Evolutionary conservation across 2,113 vertebrate genomes (phyloP), one percentile per base, ranked within the genome.

Genomic region (Lichenostomus cassidix): DNA sequence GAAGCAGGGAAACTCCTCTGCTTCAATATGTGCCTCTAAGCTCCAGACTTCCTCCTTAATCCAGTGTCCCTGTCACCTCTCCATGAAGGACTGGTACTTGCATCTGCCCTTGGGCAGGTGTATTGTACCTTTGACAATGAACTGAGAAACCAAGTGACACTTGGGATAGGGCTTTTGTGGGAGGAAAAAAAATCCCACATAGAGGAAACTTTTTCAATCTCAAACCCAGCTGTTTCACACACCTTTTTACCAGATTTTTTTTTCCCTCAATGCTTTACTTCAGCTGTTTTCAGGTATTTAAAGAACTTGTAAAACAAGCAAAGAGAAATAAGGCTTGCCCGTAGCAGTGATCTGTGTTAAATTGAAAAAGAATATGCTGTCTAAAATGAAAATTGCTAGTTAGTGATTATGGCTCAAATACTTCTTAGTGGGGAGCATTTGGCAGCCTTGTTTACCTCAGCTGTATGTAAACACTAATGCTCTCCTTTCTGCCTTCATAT

Each of bases 331-430:
- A 84, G 8, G 3, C 53, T 92, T 82, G 16, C 41, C 46, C 15
- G 44, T 25, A 44, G 28, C 53, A 65, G 15, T 20, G 33, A 68
- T 82, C 35, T 89, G 52, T 79, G 49, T 85, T 95, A 91, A 90
- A 85, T 15, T 71, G 62, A 52, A 91, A 71, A 92, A 71, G 35
- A 64, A 50, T 41, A n/a, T 49, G 24, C 44, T 94, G 82, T 49
- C 70, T 93, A 68, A 76, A 91, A 87, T 65, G 44, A 91, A 87
- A 91, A 87, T 91, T 87, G 53, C 49, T 94, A 76, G 56, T 95
- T 90, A 94, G 78, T 87, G 31, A 41, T 95, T 90, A 82, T 5
- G 25, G 74, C 62, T 96, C 65, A 84, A 85, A 29, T 85, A 41
- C 77, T 90, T 94, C 84, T 62, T 82, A n/a, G 82, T 1, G 2